Percentiles rank a stretch among this genome's conserved stretches.
These are phyloP conservation scores for Megamerina dolium DNA, from an alignment of 2,888 invertebrate species.

Conservation along the genomic window DNA sequence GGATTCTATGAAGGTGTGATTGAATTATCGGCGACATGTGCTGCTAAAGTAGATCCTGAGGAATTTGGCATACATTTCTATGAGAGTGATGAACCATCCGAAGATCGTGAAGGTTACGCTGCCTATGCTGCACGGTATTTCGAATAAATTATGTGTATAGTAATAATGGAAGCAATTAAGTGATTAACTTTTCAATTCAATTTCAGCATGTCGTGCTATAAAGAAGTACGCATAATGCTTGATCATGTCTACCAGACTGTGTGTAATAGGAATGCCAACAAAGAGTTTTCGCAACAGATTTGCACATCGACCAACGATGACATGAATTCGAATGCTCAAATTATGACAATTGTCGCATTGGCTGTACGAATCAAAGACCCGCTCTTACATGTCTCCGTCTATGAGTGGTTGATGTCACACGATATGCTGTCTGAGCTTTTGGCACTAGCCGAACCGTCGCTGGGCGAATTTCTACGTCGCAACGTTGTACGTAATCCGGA, in stretches of 20 bases:
- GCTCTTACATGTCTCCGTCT: conserved; percentile 82
- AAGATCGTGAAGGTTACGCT: conserved; percentile 76
- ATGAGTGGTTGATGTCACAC: conserved; percentile 85
- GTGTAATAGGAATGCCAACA: conserved; percentile 35
- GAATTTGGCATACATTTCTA: conserved; percentile 84
- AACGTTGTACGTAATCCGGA: conserved; percentile 54
- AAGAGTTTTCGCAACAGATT: conserved; percentile 29
- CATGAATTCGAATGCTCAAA: conserved; percentile 45
- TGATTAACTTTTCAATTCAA: too few species aligned
- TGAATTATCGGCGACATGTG: conserved; percentile 79
- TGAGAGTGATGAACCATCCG: conserved; percentile 71
- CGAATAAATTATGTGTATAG: neutral
- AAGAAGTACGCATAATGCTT: conserved; percentile 73
- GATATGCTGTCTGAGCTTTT: conserved; percentile 64
- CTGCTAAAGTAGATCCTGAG: conserved; percentile 81
- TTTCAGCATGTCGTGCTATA: conserved; percentile 79
- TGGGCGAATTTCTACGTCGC: conserved; percentile 48
- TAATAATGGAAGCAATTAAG: too few species aligned
- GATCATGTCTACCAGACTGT: conserved; percentile 52
- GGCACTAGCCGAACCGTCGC: conserved; percentile 52
- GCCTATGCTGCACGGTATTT: conserved; percentile 60
- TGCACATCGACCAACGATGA: conserved; percentile 23
- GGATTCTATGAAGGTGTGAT: conserved; percentile 85
- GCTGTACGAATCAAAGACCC: conserved; percentile 73
- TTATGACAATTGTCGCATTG: conserved; percentile 59